phyloP scores from a whole-genome alignment of 2,888 invertebrate genomes.

The Glyphotaelius pellucidus region DNA sequence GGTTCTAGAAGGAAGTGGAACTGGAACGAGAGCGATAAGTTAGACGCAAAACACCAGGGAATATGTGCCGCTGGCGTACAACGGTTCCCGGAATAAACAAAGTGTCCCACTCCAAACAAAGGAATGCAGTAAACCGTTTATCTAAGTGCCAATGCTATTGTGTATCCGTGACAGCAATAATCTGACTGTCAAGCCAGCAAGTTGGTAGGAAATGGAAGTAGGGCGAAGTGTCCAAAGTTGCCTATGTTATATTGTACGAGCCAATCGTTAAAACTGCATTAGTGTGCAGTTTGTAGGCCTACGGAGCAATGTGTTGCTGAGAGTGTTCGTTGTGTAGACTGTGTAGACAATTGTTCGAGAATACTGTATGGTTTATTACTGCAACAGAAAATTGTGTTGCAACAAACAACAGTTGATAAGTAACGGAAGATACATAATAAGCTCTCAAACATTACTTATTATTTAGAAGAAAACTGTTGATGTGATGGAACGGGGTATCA shows the following conservation, averaged over 20 bases:
- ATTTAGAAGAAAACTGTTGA: background rate
- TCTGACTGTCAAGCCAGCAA: background rate
- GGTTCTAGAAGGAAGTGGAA: background rate
- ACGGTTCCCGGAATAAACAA: constrained; percentile 10
- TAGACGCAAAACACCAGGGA: background rate
- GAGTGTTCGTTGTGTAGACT: background rate
- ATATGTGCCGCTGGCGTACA: background rate
- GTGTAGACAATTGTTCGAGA: background rate
- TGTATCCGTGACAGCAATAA: background rate
- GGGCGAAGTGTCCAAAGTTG: constrained; percentile 25
- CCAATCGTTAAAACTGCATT: constrained; percentile 2
- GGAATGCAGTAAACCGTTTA: constrained; percentile 17
- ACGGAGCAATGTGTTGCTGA: background rate
- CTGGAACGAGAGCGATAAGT: background rate
- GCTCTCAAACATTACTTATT: background rate
- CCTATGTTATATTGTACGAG: background rate
- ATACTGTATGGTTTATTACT: background rate
- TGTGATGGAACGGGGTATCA: background rate
- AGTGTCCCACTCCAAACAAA: background rate
- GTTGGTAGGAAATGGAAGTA: constrained; percentile 13
- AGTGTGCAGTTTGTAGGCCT: background rate
- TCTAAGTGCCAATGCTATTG: constrained; percentile 23
- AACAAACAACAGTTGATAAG: background rate
- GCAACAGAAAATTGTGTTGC: background rate
- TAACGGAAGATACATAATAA: no score